phyloP scores from a whole-genome alignment of 2,797 vertebrate genomes.

The Alca torda region DNA sequence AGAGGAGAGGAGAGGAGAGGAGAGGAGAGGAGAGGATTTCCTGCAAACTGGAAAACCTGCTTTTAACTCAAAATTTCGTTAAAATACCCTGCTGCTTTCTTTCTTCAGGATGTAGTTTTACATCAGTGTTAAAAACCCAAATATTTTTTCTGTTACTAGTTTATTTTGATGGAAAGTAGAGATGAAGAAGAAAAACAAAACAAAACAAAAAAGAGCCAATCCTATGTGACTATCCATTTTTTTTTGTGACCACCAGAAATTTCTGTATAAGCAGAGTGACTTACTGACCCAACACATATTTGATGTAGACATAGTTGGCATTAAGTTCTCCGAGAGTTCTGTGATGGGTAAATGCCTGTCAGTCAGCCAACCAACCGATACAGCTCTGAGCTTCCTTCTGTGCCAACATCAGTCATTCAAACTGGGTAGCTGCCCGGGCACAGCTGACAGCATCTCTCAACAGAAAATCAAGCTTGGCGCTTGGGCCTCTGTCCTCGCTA shows the following conservation, averaged over 20 bases:
- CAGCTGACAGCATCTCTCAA: not conserved
- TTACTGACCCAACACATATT: not conserved
- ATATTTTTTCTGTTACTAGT: not conserved
- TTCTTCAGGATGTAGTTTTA: not conserved
- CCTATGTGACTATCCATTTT: not conserved
- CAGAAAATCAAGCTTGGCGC: not conserved
- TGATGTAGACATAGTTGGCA: not conserved
- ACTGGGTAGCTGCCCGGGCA: not conserved
- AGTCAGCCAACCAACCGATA: fast-evolving
- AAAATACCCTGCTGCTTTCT: not conserved
- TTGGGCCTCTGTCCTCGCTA: not conserved
- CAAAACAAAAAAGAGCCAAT: not conserved
- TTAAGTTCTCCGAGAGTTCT: not conserved
- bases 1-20: too few relatives aligned
- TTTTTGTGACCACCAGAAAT: not conserved
- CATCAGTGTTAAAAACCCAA: not conserved
- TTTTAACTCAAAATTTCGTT: not conserved
- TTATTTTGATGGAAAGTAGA: not conserved
- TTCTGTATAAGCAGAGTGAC: not conserved
- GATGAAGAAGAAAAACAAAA: too few relatives aligned
- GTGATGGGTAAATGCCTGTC: fast-evolving
- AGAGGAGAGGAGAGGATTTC: not conserved
- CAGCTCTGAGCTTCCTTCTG: not conserved
- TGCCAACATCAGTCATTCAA: not conserved
- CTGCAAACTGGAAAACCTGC: not conserved